Conservation (phyloP, 2,797 vertebrate species). For the Alcedo atthis region DNA sequence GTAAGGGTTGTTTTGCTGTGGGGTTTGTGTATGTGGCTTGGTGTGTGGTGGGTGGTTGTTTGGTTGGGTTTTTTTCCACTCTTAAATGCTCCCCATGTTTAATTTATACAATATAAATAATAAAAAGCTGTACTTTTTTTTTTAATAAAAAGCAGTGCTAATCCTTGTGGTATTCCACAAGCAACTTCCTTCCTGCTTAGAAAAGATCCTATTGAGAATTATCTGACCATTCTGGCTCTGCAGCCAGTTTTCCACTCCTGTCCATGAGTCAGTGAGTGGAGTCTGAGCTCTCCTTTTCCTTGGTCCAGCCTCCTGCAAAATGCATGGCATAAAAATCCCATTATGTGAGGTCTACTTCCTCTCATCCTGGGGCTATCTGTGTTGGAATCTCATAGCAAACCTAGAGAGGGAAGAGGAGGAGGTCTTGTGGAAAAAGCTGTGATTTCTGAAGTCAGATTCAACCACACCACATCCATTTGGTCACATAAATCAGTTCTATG, state of each 20-base stretch:
- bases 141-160: background rate
- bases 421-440: background rate
- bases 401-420: background rate
- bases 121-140: constrained; percentile 18
- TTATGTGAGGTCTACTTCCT: background rate
- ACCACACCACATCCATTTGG: background rate
- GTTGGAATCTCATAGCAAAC: background rate
- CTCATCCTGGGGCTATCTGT: background rate
- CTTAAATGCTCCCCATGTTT: background rate
- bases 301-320: constrained; percentile 7
- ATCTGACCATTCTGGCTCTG: background rate
- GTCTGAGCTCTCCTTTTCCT: background rate
- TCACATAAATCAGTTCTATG: background rate
- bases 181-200: constrained; percentile 35
- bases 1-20: background rate
- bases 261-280: background rate
- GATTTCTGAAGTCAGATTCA: constrained; percentile 1
- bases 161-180: constrained; percentile 57
- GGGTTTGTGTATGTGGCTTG: too few species aligned
- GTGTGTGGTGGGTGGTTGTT: background rate
- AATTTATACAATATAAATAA: constrained; percentile 59
- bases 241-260: constrained; percentile 17
- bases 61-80: rapidly evolving
- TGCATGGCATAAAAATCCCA: background rate
- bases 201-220: constrained; percentile 53